These are phyloP conservation scores for Apaloderma vittatum DNA, from an alignment of 2,113 vertebrate genomes.

Conservation along the genomic window DNA sequence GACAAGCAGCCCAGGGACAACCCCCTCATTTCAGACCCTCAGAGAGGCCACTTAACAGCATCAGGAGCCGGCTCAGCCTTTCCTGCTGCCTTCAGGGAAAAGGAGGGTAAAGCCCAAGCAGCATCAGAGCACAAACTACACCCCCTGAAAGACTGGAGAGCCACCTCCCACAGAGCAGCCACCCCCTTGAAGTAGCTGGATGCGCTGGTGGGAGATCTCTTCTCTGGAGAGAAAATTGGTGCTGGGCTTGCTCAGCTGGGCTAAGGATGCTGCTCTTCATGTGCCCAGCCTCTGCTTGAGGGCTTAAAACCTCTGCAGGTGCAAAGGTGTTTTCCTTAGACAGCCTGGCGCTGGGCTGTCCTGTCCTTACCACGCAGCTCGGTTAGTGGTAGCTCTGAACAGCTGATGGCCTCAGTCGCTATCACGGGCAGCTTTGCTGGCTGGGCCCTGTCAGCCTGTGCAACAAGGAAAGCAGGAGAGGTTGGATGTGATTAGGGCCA, in stretches of 20 bases:
- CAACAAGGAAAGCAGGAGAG: background rate
- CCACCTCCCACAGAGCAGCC: background rate
- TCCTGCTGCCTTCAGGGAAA: background rate
- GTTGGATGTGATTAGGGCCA: background rate
- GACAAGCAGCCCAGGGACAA: background rate
- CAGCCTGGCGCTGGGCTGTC: background rate
- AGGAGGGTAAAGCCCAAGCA: background rate
- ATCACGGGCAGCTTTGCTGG: background rate
- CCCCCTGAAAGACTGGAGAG: background rate
- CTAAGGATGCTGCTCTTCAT: background rate
- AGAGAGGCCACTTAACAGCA: background rate
- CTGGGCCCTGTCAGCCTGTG: background rate
- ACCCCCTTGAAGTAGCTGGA: background rate
- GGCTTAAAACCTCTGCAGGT: background rate
- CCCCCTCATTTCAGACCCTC: background rate
- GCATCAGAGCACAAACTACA: background rate
- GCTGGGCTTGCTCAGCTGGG: background rate
- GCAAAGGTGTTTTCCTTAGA: background rate
- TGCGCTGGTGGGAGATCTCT: background rate
- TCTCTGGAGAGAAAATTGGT: background rate
- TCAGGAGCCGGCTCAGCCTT: background rate
- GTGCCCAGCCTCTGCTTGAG: background rate
- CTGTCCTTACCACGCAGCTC: background rate
- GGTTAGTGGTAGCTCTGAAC: background rate
- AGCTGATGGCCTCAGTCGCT: rapidly evolving